Conservation (phyloP, 1,140 invertebrate species). For the Papilio machaon region DNA sequence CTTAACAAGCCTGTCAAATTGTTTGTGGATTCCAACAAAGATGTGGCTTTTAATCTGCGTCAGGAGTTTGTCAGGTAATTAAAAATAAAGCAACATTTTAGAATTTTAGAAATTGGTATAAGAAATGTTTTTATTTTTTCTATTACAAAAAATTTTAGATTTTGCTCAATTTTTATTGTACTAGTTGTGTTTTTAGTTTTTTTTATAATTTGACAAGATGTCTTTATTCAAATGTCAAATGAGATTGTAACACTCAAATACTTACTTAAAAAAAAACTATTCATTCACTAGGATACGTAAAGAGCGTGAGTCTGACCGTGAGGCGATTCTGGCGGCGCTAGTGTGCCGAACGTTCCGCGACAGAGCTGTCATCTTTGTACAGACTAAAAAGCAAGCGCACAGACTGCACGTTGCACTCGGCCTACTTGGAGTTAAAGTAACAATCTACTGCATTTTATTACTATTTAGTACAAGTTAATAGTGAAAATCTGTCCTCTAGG, state of each 20-base stretch:
- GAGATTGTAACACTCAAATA: no score
- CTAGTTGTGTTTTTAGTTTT: no score
- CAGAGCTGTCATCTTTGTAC: conserved; percentile 96
- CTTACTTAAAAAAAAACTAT: no score
- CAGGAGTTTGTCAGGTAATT: conserved; percentile 96
- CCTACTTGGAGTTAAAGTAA: conserved; percentile 90
- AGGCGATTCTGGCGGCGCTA: conserved; percentile 94
- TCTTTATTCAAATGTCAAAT: no score
- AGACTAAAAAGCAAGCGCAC: conserved; percentile 97
- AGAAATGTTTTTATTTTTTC: no score
- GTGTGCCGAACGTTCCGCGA: conserved; percentile 97
- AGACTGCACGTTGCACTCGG: conserved; percentile 95
- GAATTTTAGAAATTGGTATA: neutral
- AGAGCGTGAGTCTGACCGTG: conserved; percentile 92
- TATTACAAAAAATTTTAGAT: no score
- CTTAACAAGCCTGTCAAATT: conserved; percentile 95
- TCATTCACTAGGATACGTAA: conserved; percentile 68
- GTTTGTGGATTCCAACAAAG: conserved; percentile 97
- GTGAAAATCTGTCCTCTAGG: no score
- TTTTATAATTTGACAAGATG: no score
- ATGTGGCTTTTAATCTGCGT: conserved; percentile 96
- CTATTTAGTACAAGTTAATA: no score
- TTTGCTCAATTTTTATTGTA: no score
- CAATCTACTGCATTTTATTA: neutral
- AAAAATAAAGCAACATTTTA: neutral